These are phyloP conservation scores for Habrosyne pyritoides DNA, from an alignment of 2,888 invertebrate species.

Conservation along the genomic window DNA sequence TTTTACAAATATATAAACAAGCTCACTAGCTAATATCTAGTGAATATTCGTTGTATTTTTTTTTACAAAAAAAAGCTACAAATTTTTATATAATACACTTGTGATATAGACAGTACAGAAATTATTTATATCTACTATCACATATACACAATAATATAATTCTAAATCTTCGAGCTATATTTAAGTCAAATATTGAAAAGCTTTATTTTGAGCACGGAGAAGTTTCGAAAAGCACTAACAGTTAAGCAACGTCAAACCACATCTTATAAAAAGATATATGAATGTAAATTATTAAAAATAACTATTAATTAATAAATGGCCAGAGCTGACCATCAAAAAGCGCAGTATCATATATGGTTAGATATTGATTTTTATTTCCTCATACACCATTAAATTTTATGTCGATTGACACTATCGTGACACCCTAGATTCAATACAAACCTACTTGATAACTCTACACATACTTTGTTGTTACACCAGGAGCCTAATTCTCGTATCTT, in stretches of 20 bases:
- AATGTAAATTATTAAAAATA: not conserved
- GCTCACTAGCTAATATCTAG: constrained; percentile 23
- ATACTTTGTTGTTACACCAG: too few relatives aligned
- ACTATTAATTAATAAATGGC: not conserved
- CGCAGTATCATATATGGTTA: too few relatives aligned
- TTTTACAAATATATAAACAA: not conserved
- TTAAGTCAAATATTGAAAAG: constrained; percentile 16
- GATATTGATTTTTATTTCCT: too few relatives aligned
- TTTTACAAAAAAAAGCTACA: constrained; percentile 19
- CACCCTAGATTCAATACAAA: not conserved
- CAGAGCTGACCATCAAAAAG: not conserved
- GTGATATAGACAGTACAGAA: constrained; percentile 8
- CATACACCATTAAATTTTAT: too few relatives aligned
- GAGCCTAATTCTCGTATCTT: too few relatives aligned
- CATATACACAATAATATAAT: constrained; percentile 6
- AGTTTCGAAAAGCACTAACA: constrained; percentile 30
- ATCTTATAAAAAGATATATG: not conserved
- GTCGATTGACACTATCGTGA: not conserved
- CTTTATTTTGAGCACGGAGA: constrained; percentile 29
- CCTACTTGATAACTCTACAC: not conserved
- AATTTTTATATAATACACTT: constrained; percentile 17
- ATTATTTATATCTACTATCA: not conserved
- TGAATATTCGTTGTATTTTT: constrained; percentile 46
- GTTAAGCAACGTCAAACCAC: constrained; percentile 24
- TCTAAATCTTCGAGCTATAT: constrained; percentile 5